A percentile compares a stretch with the other conserved stretches of the same genome.
Evolutionary conservation across 2,113 vertebrate species (phyloP).

Genomic region (Spea multiplicata): DNA sequence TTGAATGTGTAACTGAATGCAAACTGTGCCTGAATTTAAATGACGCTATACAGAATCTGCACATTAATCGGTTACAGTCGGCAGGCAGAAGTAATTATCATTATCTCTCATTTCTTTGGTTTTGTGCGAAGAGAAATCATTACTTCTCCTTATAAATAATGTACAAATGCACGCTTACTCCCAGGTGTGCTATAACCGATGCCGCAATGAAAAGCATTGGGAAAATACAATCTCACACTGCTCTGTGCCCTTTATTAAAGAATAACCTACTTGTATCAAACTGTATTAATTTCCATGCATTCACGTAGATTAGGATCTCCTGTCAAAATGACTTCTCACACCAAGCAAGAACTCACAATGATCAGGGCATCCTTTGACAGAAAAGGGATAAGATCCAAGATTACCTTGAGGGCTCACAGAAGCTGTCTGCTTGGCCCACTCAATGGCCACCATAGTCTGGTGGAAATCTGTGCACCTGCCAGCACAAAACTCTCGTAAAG

Average conservation of each 20-base stretch:
- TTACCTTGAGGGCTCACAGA: too few species aligned
- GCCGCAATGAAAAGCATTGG: background rate
- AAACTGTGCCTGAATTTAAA: too few species aligned
- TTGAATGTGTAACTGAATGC: too few species aligned
- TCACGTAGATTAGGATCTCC: background rate
- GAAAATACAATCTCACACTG: background rate
- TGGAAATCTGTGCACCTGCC: too few species aligned
- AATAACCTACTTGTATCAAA: background rate
- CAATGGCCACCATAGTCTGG: too few species aligned
- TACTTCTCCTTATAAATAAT: constrained; percentile 22
- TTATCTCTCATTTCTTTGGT: constrained; percentile 13
- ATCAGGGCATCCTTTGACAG: too few species aligned
- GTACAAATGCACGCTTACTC: constrained; percentile 5
- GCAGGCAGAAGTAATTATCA: constrained; percentile 14
- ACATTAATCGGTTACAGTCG: constrained; percentile 6
- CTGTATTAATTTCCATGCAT: background rate
- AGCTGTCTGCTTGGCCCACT: too few species aligned
- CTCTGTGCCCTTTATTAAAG: constrained; percentile 1
- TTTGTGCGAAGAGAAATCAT: constrained; percentile 5
- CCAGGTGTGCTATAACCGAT: constrained; percentile 8
- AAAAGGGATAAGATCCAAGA: too few species aligned
- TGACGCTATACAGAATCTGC: background rate
- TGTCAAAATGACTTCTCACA: background rate
- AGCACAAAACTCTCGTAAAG: too few species aligned
- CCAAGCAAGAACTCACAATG: background rate